phyloP scores from a whole-genome alignment of 2,888 invertebrate species.

The Abrostola triplasia region DNA sequence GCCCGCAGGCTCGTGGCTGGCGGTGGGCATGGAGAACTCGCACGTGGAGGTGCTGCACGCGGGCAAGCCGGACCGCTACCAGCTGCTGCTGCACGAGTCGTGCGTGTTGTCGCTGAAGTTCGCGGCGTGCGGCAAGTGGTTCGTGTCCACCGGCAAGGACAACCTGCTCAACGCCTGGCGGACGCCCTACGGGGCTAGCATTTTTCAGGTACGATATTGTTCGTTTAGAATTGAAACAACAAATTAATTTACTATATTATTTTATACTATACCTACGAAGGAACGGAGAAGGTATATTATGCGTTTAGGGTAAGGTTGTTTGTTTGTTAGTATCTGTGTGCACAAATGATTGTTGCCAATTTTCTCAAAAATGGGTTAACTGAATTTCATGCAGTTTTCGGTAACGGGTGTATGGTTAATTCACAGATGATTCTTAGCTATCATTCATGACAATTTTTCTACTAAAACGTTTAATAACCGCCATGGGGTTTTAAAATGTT shows the following conservation, averaged over 20 bases:
- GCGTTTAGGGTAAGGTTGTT: too few relatives aligned
- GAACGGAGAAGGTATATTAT: too few relatives aligned
- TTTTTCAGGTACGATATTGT: constrained; percentile 94
- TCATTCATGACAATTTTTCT: too few relatives aligned
- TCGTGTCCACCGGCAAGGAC: constrained; percentile 99
- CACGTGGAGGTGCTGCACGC: constrained; percentile 98
- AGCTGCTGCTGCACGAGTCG: constrained; percentile 98
- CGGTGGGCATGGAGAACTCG: constrained; percentile 99
- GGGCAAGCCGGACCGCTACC: constrained; percentile 97
- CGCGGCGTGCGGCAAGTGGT: constrained; percentile 99
- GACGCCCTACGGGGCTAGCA: constrained; percentile 98
- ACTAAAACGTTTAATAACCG: too few relatives aligned
- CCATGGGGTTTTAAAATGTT: too few relatives aligned
- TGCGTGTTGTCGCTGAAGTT: constrained; percentile 98
- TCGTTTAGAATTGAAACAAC: not conserved
- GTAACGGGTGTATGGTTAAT: too few relatives aligned
- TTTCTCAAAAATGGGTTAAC: too few relatives aligned
- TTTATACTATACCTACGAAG: not conserved
- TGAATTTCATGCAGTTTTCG: too few relatives aligned
- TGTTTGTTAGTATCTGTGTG: too few relatives aligned
- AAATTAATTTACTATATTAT: not conserved
- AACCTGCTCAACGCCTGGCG: constrained; percentile 99
- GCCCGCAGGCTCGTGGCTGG: constrained; percentile 95
- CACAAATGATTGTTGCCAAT: too few relatives aligned
- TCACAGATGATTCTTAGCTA: too few relatives aligned